These are phyloP conservation scores for Oncorhynchus mykiss DNA, from an alignment of 2,113 vertebrate genomes.

Conservation along the genomic window DNA sequence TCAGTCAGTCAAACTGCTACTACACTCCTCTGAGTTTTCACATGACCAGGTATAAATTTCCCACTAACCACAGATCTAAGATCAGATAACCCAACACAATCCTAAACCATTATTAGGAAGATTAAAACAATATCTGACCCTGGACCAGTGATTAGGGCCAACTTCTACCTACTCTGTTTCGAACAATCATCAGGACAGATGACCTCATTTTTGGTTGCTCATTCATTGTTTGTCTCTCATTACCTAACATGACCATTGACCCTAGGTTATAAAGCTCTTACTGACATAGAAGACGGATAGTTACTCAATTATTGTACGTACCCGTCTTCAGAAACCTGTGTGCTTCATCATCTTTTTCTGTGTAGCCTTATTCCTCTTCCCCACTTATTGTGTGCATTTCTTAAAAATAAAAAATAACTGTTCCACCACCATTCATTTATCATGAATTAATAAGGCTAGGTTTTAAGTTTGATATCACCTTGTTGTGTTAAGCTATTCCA, in stretches of 20 bases:
- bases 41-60: conserved; percentile 39
- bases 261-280: conserved; percentile 57
- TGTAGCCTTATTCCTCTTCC: conserved; percentile 55
- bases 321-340: conserved; percentile 63
- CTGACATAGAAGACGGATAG: conserved; percentile 76
- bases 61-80: conserved; percentile 33
- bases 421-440: conserved; percentile 15
- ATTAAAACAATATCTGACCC: conserved; percentile 18
- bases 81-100: conserved; percentile 5
- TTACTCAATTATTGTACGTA: conserved; percentile 72
- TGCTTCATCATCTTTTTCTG: conserved; percentile 30
- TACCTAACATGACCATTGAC: conserved; percentile 5
- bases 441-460: conserved; percentile 59
- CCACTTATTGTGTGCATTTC: conserved; percentile 62
- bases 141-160: conserved; percentile 23
- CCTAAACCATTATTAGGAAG: conserved; percentile 6
- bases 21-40: conserved; percentile 57
- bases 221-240: conserved; percentile 7
- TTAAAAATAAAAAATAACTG: conserved; percentile 30
- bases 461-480: conserved; percentile 67
- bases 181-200: conserved; percentile 27
- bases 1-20: conserved; percentile 67
- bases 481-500: conserved; percentile 77
- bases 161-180: conserved; percentile 22
- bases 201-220: conserved; percentile 58